These are phyloP conservation scores for Eidolon dupreanum DNA, from an alignment of 2,797 vertebrate genomes.

Conservation along the genomic window DNA sequence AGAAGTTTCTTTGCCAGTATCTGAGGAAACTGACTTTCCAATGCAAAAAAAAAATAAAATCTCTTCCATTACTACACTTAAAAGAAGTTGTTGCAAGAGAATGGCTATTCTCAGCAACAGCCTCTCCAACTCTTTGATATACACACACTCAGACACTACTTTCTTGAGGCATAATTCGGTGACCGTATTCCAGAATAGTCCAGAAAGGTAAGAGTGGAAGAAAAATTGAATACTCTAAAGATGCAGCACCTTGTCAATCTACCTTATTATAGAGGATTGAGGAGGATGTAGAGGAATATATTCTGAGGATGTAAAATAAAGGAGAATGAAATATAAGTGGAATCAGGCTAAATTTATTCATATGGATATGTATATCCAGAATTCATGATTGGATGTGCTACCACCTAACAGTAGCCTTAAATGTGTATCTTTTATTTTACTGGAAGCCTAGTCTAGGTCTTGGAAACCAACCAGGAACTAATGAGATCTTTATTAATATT, in stretches of 20 bases:
- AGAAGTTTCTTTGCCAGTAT: background rate
- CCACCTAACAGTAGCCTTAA: background rate
- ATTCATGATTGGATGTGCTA: background rate
- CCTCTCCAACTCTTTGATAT: background rate
- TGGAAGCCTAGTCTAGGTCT: background rate
- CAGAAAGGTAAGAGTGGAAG: background rate
- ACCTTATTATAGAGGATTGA: background rate
- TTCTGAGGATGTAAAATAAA: background rate
- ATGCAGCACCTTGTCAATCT: background rate
- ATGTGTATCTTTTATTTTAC: background rate
- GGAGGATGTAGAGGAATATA: background rate
- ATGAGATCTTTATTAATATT: background rate
- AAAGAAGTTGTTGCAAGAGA: background rate
- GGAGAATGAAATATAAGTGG: background rate
- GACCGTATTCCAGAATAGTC: background rate
- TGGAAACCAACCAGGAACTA: fast-evolving
- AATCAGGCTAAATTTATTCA: background rate
- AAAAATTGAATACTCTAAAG: background rate
- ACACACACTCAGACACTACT: background rate
- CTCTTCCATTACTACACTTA: background rate
- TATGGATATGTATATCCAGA: background rate
- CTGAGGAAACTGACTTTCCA: background rate
- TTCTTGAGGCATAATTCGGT: background rate
- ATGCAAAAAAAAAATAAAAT: background rate
- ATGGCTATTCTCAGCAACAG: background rate